phyloP scores from a whole-genome alignment of 1,140 invertebrate genomes.

The Trachelipus rathkii region DNA sequence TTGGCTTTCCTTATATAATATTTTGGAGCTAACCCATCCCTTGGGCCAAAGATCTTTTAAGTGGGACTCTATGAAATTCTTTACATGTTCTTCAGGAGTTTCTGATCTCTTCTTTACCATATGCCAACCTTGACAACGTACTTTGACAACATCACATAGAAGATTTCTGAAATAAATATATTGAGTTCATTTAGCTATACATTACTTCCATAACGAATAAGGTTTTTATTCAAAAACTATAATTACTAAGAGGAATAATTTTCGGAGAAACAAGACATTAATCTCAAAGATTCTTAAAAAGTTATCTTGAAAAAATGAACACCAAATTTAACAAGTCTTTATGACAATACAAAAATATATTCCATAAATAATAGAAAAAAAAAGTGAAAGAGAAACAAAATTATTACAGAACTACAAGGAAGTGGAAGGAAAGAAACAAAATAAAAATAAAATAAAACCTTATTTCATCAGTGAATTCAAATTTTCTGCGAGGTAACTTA shows the following conservation, averaged over 20 bases:
- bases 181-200: neutral
- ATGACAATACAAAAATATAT: too few species aligned
- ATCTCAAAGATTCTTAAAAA: too few species aligned
- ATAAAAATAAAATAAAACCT: neutral
- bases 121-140: neutral
- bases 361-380: too few species aligned
- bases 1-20: conserved; percentile 46
- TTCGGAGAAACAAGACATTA: too few species aligned
- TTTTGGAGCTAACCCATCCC: conserved; percentile 23
- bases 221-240: too few species aligned
- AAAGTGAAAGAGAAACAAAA: too few species aligned
- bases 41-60: conserved; percentile 24
- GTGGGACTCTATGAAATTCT: conserved; percentile 24
- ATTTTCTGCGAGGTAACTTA: neutral
- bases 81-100: conserved; percentile 19
- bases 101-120: conserved; percentile 19
- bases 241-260: too few species aligned
- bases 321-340: too few species aligned
- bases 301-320: too few species aligned
- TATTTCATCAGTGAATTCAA: neutral
- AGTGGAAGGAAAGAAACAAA: too few species aligned
- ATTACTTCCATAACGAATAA: too few species aligned
- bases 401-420: too few species aligned
- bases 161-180: neutral
- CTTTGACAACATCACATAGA: neutral